Conservation (phyloP, 2,888 invertebrate genomes). For the Drosophila neotestacea region DNA sequence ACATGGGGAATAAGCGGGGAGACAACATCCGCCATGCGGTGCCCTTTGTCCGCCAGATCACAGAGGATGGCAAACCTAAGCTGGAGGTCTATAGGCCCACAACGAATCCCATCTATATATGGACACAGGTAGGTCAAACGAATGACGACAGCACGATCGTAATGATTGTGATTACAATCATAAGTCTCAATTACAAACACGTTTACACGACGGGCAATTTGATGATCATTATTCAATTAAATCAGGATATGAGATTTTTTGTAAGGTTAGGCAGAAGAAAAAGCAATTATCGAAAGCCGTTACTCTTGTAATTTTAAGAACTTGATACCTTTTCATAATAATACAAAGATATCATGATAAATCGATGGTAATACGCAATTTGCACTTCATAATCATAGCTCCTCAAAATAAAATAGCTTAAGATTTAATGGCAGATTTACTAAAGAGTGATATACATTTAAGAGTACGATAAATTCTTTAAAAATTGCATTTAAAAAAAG, state of each 20-base stretch:
- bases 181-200: slow-evolving; percentile 2
- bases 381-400: too few relatives aligned
- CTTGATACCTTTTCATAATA: too few relatives aligned
- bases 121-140: slow-evolving; percentile 85
- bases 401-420: too few relatives aligned
- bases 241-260: not conserved
- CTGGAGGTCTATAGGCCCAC: slow-evolving; percentile 87
- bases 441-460: too few relatives aligned
- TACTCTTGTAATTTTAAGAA: too few relatives aligned
- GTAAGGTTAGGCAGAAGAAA: too few relatives aligned
- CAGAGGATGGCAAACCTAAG: slow-evolving; percentile 87
- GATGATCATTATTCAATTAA: not conserved
- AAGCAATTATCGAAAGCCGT: too few relatives aligned
- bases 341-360: too few relatives aligned
- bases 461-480: too few relatives aligned
- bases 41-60: slow-evolving; percentile 88
- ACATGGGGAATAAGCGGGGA: slow-evolving; percentile 87
- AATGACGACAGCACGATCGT: slow-evolving; percentile 19
- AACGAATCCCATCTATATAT: slow-evolving; percentile 86
- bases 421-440: too few relatives aligned
- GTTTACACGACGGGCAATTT: slow-evolving; percentile 13
- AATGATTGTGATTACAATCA: not conserved
- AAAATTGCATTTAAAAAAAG: too few relatives aligned
- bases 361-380: too few relatives aligned
- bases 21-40: slow-evolving; percentile 88